Percentiles rank a stretch among this genome's conserved stretches.
phyloP scores from a whole-genome alignment of 2,113 vertebrate genomes.

The Manacus vitellinus region DNA sequence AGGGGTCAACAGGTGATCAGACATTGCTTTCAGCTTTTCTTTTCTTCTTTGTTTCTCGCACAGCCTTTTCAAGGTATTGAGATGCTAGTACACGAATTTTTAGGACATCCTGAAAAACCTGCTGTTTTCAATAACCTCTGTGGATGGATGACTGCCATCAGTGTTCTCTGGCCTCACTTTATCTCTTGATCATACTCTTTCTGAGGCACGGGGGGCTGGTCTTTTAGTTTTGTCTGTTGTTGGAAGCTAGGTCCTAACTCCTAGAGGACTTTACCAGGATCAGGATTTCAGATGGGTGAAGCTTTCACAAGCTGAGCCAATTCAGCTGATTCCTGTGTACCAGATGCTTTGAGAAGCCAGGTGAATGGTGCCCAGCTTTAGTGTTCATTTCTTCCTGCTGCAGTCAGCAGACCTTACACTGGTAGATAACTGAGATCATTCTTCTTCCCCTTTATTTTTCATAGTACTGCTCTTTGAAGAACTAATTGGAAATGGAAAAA shows the following conservation, averaged over 20 bases:
- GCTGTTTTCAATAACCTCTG: background rate
- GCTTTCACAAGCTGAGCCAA: background rate
- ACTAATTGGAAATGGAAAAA: background rate
- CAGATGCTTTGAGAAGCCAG: background rate
- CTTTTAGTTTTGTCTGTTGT: background rate
- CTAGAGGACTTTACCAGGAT: background rate
- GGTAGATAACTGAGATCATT: background rate
- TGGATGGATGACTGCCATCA: background rate
- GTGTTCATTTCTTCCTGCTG: background rate
- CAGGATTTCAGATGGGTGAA: background rate
- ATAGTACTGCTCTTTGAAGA: background rate
- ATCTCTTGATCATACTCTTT: background rate
- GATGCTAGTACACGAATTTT: background rate
- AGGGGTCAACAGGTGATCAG: background rate
- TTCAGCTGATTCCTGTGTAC: background rate
- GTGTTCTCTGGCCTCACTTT: background rate
- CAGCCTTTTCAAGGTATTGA: background rate
- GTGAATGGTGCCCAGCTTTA: background rate
- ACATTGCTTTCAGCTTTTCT: background rate
- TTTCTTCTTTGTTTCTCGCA: background rate
- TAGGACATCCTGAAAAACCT: background rate
- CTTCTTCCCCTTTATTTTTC: background rate
- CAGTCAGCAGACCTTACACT: background rate
- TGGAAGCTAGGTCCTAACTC: background rate
- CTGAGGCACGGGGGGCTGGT: background rate